Evolutionary conservation across 2,888 invertebrate species (phyloP), one percentile per base, ranked within the genome.

Genomic region (Oasisia sp.): DNA sequence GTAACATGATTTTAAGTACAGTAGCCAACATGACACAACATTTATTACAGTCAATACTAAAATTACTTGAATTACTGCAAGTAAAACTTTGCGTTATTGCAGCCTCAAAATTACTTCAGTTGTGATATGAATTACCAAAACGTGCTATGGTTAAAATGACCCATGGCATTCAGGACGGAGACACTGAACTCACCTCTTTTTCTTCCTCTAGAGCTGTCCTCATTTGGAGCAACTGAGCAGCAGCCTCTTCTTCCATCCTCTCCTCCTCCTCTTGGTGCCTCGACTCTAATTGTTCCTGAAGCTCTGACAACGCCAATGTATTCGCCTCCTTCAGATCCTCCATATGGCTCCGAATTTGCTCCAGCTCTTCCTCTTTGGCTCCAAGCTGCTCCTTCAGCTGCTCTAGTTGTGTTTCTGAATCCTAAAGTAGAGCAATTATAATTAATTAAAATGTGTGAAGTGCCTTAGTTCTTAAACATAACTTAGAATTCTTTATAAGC

Each of bases 251-350:
- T 19, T 50, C 74, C 32, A 38, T 89, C 19, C 89, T 44, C 58
- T 91, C 45, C 89, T 92, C 92, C 19, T 56, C 58, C 19, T 92
- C 92, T 89, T 90, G 74, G 27, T 92, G 90, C 19, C 44, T 91
- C 9, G 44, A 32, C 91, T 92, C 91, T 32, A 92, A 90, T 89
- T 92, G 91, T 74, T 91, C 91, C 38, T 91, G 89, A n/a, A 92
- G 89, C 32, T 90, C 58, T 44, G 74, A 74, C 27, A 74, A 5
- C 19, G 74, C 74, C 74, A 27, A n/a, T 27, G 74, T n/a, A 38
- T 90, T 74, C n/a, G 27, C 74, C 74, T 19, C n/a, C 74, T 19
- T 27, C 74, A 74, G 74, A 27, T 74, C 74, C 74, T 74, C 19
- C 74, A 74, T 14, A 7, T 1, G 19, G 74, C 27, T 74, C 74